Base-by-base conservation (phyloP, 2,888 invertebrate species). In the Orthosia cruda region DNA sequence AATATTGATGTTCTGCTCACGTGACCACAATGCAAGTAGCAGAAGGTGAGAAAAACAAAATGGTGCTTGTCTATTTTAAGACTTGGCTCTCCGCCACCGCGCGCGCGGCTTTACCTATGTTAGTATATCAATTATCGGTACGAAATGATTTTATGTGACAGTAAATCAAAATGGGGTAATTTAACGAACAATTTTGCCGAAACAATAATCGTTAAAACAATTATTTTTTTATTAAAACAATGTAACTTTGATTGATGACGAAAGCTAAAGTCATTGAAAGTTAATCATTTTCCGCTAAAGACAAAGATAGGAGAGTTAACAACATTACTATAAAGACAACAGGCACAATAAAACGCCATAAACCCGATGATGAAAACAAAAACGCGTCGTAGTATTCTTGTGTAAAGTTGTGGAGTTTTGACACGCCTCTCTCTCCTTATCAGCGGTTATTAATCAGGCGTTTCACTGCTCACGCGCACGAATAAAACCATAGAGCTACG, bases 11-110 rank as follows among this genome's bases (percentile, higher is more conserved):
- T 77, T 83, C 70, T 52, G 62, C 81, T 88, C 95, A 94, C 94
- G 92, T 95, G 95, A 95, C 92, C 94, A 93, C 93, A 93, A 92
- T 94, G 89, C 91, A 92, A 88, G 90, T 89, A 85, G 89, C 89
- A 89, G 92, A 92, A 95, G 95, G 95, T 94, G 94, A 91, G 92
- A 93, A 92, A 92, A 93, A 92, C 94, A 90, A 91, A 91, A 91
- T 89, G 89, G 90, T 88, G 86, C 87, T 86, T 81, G 77, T 89
- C 94, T 95, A 96, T 95, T 96, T 95, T 89, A 81, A 91, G 91
- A 92, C 65, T 94, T 96, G 96, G 96, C 96, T 87, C 76, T 70
- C 73, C 83, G 93, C 96, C 95, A 96, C 88, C 77, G 91, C 89
- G 88, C 88, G 86, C 89, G 83, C 88, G 80, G 87, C 86, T 91